phyloP scores from a whole-genome alignment of 2,113 vertebrate species.

The Ammospiza nelsoni region DNA sequence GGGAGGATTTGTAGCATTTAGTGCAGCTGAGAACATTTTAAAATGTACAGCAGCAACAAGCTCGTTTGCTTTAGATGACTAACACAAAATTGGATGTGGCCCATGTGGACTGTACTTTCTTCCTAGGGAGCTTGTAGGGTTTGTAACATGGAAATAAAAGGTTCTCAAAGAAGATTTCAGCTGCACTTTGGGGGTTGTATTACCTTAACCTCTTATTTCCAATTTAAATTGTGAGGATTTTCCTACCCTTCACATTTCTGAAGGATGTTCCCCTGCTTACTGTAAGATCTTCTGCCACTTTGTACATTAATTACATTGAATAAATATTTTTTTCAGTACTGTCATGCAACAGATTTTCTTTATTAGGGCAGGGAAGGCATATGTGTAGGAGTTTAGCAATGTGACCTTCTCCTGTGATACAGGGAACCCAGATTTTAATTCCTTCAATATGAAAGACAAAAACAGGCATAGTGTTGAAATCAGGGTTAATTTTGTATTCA shows the following conservation, averaged over 20 bases:
- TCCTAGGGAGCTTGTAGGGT: not conserved
- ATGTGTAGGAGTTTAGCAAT: not conserved
- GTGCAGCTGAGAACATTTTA: not conserved
- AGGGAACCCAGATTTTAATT: not conserved
- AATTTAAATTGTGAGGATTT: not conserved
- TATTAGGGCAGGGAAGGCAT: not conserved
- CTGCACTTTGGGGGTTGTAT: not conserved
- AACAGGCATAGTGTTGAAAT: not conserved
- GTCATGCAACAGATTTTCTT: not conserved
- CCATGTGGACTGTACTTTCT: not conserved
- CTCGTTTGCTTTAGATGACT: slow-evolving; percentile 2
- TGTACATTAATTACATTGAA: not conserved
- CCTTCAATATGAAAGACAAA: not conserved
- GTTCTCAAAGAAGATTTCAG: not conserved
- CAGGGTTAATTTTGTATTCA: not conserved
- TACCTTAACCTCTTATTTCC: not conserved
- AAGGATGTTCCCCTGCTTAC: not conserved
- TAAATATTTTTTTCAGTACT: not conserved
- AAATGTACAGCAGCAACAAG: not conserved
- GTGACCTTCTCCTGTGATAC: not conserved
- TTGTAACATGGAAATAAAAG: not conserved
- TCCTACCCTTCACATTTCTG: not conserved
- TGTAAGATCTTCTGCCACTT: not conserved
- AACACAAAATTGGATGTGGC: not conserved
- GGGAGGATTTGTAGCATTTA: not conserved